Evolutionary conservation across 2,888 invertebrate genomes (phyloP), one percentile per base, ranked within the genome.

Genomic region (Oscheius sp.): DNA sequence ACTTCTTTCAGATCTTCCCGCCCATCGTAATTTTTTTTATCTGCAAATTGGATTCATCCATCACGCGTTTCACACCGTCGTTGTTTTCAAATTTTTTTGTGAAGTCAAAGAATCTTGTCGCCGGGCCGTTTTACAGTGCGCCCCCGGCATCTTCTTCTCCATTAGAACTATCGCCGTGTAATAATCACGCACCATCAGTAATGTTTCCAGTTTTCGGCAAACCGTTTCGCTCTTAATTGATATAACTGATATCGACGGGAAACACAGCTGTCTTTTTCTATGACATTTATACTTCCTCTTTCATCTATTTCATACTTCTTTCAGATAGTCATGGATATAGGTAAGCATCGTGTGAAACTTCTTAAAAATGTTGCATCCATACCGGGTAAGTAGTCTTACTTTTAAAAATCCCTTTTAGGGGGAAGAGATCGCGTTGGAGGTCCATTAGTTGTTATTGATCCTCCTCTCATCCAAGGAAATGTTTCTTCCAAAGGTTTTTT

Each of bases 401-500:
- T 33, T 22, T 5, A 1, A 20, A 12, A 32, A n/a, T 30, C 3
- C 12, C 2, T 44, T 61, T 61, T 22, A 67, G 67, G 67, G 17
- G 44, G 61, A 24, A 49, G 62, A 5, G 67, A 67, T 41, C 61
- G 67, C 3, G 28, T 41, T 17, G 67, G 67, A 12, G 54, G 70
- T 6, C 72, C 72, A 5, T 36, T 72, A 5, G 56, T 72, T 17
- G 49, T 72, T 26, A 50, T 72, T 49, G 41, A 70, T 14, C 72
- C 72, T 33, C 69, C 63, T 20, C 69, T 63, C 32, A 61, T 59
- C 20, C 54, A 38, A 3, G 62, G 47, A 2, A 62, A 38, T 38
- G 38, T 62, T 8, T 26, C 28, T n/a, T 1, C 30, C 20, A 51
- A 64, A 30, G 51, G 51, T 41, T 12, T 47, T 12, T 12, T 20